Evolutionary conservation across 2,888 invertebrate species (phyloP).

Genomic region (Caenorhabditis afra): DNA sequence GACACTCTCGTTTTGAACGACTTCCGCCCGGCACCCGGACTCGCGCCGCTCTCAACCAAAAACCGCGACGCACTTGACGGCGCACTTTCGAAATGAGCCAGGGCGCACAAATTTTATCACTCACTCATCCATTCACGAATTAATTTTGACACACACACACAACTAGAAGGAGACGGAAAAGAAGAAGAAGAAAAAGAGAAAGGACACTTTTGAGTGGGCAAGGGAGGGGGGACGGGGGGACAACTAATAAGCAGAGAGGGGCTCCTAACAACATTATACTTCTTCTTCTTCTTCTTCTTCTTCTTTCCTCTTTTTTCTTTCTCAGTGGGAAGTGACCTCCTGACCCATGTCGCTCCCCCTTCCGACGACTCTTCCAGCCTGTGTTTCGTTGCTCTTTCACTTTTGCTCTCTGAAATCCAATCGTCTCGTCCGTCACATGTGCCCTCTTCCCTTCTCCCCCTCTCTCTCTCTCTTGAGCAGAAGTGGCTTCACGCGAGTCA

Average conservation of each 20-base stretch:
- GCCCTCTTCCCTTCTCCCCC: slow-evolving; percentile 9
- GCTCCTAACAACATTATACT: slow-evolving; percentile 43
- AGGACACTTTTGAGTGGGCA: neutral
- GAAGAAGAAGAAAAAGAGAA: neutral
- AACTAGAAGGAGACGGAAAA: neutral
- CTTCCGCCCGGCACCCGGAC: no score
- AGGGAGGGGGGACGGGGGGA: slow-evolving; percentile 8
- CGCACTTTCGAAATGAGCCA: no score
- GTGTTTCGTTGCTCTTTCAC: neutral
- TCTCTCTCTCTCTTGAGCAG: no score
- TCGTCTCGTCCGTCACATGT: slow-evolving; percentile 7
- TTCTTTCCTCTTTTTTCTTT: neutral
- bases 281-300: slow-evolving; percentile 13
- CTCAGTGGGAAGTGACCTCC: neutral
- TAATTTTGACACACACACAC: slow-evolving; percentile 7
- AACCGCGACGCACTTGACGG: no score
- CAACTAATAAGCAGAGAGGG: slow-evolving; percentile 35
- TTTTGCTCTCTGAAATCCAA: slow-evolving; percentile 4
- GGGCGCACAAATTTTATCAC: no score
- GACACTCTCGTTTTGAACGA: no score
- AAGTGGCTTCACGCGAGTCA: slow-evolving; percentile 5
- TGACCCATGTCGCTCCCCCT: neutral
- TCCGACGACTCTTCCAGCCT: neutral
- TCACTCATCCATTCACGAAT: neutral
- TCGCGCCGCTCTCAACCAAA: slow-evolving; percentile 4